Percentiles rank a stretch among this genome's conserved stretches.
phyloP scores from a whole-genome alignment of 2,797 vertebrate genomes.

The Arctocebus calabarensis region DNA sequence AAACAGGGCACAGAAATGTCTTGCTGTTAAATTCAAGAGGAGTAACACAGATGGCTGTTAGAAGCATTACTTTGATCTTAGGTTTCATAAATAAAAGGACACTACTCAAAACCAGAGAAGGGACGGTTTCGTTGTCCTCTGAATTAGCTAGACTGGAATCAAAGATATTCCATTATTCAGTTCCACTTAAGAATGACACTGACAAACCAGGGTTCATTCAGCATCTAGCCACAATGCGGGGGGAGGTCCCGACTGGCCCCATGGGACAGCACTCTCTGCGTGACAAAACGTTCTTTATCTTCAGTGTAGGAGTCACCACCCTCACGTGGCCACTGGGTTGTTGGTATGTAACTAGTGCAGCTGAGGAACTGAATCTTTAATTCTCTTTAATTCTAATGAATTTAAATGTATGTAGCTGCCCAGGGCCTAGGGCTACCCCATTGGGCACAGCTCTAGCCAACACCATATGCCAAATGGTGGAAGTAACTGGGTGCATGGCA shows the following conservation, averaged over 20 bases:
- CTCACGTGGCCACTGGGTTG: not conserved
- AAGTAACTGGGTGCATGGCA: not conserved
- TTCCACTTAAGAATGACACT: not conserved
- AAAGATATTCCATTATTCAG: not conserved
- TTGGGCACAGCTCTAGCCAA: not conserved
- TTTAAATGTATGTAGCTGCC: not conserved
- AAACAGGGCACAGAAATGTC: not conserved
- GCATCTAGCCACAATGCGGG: not conserved
- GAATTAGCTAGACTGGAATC: not conserved
- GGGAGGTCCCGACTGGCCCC: not conserved
- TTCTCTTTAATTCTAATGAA: constrained; percentile 30
- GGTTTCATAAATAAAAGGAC: not conserved
- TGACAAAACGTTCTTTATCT: not conserved
- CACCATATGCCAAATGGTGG: not conserved
- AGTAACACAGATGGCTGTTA: not conserved
- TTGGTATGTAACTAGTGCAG: not conserved
- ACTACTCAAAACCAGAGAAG: not conserved
- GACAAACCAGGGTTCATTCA: not conserved
- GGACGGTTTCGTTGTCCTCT: not conserved
- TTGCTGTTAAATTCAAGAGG: not conserved
- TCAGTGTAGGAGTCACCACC: not conserved
- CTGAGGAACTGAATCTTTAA: not conserved
- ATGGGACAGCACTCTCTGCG: not conserved
- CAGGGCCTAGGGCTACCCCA: not conserved
- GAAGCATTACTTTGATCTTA: not conserved